Conservation (phyloP, 1,140 invertebrate genomes). For the Zophobas atratus region DNA sequence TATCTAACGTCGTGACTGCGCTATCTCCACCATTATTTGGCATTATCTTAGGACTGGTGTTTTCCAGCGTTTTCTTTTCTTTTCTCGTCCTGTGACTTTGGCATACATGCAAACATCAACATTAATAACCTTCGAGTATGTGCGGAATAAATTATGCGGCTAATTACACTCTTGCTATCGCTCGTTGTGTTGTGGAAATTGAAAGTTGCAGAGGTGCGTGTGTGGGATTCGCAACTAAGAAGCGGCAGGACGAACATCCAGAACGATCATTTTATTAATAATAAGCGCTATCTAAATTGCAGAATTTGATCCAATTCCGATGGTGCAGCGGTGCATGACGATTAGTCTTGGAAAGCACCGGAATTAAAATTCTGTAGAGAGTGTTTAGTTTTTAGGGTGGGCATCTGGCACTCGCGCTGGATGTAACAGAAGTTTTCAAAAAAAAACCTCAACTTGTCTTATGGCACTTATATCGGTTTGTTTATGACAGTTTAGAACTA, state of each 20-base stretch:
- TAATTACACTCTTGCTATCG: slow-evolving; percentile 56
- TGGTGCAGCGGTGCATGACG: neutral
- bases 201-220: slow-evolving; percentile 49
- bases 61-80: slow-evolving; percentile 22
- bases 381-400: too few species aligned
- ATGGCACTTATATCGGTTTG: too few species aligned
- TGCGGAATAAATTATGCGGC: slow-evolving; percentile 53
- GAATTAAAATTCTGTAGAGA: neutral
- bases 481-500: too few species aligned
- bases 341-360: neutral
- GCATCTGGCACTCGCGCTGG: too few species aligned
- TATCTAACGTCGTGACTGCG: slow-evolving; percentile 49
- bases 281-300: neutral
- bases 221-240: slow-evolving; percentile 33
- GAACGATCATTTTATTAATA: neutral
- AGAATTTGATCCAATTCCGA: neutral
- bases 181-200: slow-evolving; percentile 50
- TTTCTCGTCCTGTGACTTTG: slow-evolving; percentile 40
- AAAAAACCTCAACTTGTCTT: too few species aligned
- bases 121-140: slow-evolving; percentile 56
- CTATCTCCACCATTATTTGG: slow-evolving; percentile 50
- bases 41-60: slow-evolving; percentile 47
- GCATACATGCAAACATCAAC: slow-evolving; percentile 55
- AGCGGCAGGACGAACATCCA: neutral
- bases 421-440: too few species aligned